phyloP scores from a whole-genome alignment of 2,113 vertebrate species.

The Nannobrachium achirus region DNA sequence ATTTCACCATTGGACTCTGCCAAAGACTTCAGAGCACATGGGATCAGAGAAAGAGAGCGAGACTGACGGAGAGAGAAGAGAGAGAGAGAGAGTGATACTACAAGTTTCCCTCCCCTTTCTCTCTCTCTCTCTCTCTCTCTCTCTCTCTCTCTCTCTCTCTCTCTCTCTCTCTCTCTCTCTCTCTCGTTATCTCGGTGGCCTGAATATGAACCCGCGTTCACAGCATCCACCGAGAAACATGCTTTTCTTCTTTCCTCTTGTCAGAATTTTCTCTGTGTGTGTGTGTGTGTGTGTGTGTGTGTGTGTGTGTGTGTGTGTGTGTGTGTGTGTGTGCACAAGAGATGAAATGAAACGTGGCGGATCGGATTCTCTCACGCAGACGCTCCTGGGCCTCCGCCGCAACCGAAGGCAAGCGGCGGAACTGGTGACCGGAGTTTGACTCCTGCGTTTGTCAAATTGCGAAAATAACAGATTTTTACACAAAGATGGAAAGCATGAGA shows the following conservation, averaged over 20 bases:
- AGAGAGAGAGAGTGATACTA: constrained; percentile 7
- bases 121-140: background rate
- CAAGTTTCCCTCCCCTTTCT: constrained; percentile 6
- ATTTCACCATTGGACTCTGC: constrained; percentile 14
- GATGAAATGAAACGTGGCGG: constrained; percentile 71
- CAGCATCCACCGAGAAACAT: constrained; percentile 45
- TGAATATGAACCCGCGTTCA: constrained; percentile 56
- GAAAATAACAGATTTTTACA: constrained; percentile 61
- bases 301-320: too few species aligned
- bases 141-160: constrained; percentile 7
- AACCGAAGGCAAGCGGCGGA: constrained; percentile 51
- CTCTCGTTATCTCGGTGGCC: constrained; percentile 59
- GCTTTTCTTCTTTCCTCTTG: constrained; percentile 2
- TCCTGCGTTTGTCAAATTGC: constrained; percentile 64
- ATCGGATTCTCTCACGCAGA: constrained; percentile 41
- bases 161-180: constrained; percentile 4
- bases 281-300: too few species aligned
- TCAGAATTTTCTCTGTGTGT: too few species aligned
- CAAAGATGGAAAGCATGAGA: constrained; percentile 27
- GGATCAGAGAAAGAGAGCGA: background rate
- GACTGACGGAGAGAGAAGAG: too few species aligned
- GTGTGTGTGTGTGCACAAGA: constrained; percentile 6
- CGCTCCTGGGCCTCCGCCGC: constrained; percentile 50
- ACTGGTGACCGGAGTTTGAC: constrained; percentile 77
- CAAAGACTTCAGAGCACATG: constrained; percentile 36